These are phyloP conservation scores for Eupithecia abbreviata DNA, from an alignment of 2,888 invertebrate genomes.

Conservation along the genomic window DNA sequence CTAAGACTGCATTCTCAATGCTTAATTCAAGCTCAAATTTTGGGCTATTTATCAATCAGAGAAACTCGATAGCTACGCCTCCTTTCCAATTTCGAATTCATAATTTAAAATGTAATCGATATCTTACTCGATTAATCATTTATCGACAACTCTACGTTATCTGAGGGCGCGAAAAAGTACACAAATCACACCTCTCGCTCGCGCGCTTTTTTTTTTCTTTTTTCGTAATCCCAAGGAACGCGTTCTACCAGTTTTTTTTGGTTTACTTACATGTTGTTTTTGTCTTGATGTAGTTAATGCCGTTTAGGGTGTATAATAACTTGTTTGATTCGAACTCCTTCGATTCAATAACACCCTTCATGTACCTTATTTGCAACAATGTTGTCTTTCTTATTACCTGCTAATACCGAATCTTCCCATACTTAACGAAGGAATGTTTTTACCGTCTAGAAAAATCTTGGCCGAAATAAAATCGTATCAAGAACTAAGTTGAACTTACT, in stretches of 20 bases:
- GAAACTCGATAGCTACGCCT: constrained; percentile 42
- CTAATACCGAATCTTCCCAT: background rate
- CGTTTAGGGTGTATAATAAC: constrained; percentile 59
- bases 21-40: constrained; percentile 24
- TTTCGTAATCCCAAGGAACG: constrained; percentile 57
- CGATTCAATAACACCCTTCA: constrained; percentile 20
- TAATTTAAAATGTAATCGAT: constrained; percentile 62
- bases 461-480: background rate
- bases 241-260: constrained; percentile 61
- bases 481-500: background rate
- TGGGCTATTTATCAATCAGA: constrained; percentile 34
- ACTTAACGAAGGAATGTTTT: background rate
- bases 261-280: constrained; percentile 55
- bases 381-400: constrained; percentile 18
- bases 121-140: constrained; percentile 66
- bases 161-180: constrained; percentile 73
- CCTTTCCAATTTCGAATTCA: constrained; percentile 43
- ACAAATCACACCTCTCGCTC: constrained; percentile 79
- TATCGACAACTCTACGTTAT: constrained; percentile 68
- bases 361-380: constrained; percentile 34
- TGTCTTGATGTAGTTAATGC: constrained; percentile 59
- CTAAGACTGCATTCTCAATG: background rate
- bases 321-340: constrained; percentile 42
- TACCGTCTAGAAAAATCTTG: background rate
- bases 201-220: constrained; percentile 52